These are phyloP conservation scores for Dinomys branickii DNA, from an alignment of 2,113 vertebrate species.

Conservation along the genomic window DNA sequence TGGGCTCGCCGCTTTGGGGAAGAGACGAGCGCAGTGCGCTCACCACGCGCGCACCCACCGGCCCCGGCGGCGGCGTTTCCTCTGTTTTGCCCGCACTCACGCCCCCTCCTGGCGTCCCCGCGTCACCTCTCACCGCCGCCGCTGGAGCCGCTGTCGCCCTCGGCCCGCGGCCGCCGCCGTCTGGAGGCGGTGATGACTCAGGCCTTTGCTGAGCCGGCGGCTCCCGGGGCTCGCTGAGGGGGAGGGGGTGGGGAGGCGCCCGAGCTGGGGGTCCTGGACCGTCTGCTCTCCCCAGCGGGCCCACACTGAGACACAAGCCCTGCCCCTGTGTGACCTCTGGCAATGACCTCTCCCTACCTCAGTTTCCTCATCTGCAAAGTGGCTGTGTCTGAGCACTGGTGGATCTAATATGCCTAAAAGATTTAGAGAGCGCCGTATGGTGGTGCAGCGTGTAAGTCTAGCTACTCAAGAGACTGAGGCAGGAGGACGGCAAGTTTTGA, in stretches of 20 bases:
- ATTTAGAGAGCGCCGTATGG: background rate
- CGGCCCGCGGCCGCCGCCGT: conserved; percentile 65
- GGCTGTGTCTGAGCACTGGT: background rate
- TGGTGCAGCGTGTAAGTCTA: background rate
- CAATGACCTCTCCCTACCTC: background rate
- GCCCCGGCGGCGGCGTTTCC: background rate
- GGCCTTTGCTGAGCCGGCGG: conserved; percentile 61
- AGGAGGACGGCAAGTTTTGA: background rate
- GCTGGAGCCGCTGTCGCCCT: conserved; percentile 57
- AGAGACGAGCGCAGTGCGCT: background rate
- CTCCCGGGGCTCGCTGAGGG: background rate
- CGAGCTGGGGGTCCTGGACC: background rate
- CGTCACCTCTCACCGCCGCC: conserved; percentile 72
- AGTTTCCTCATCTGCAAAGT: conserved; percentile 31
- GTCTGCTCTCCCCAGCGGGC: background rate
- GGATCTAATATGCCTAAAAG: background rate
- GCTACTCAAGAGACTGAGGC: background rate
- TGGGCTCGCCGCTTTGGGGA: background rate
- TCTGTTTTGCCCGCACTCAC: conserved; percentile 60
- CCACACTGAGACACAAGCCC: background rate
- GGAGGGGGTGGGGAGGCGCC: background rate
- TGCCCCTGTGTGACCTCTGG: background rate
- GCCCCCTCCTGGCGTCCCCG: conserved; percentile 80
- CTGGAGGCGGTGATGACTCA: conserved; percentile 79
- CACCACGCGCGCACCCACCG: too few species aligned